Evolutionary conservation across 1,140 invertebrate genomes (phyloP).

Genomic region (Thalassaphorura encarpata): DNA sequence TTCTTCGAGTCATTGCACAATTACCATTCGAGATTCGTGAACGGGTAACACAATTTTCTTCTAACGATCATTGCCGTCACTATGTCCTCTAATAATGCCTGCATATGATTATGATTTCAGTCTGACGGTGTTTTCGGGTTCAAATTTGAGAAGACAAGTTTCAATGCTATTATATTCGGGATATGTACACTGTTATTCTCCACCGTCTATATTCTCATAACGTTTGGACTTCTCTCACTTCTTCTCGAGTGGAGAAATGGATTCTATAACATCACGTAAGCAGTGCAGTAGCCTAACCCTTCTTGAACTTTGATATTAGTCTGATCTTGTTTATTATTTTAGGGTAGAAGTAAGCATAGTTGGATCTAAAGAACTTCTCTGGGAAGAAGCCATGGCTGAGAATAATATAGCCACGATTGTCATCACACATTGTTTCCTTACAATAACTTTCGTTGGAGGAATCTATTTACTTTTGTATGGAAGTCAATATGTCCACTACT

Average conservation of each 20-base stretch:
- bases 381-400: not conserved
- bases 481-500: conserved; percentile 1
- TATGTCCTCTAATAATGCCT: not conserved
- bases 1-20: not conserved
- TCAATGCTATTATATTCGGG: not conserved
- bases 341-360: not conserved
- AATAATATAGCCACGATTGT: not conserved
- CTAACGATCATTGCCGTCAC: not conserved
- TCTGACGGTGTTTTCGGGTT: not conserved
- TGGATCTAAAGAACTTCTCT: not conserved
- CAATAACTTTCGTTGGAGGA: not conserved
- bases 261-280: not conserved
- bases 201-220: not conserved
- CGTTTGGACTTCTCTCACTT: not conserved
- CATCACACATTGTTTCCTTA: not conserved
- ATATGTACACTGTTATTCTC: not conserved
- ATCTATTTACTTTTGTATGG: not conserved
- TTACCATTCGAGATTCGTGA: not conserved
- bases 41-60: not conserved
- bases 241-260: not conserved
- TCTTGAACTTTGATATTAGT: not conserved
- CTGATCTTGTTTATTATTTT: not conserved
- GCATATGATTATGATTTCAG: not conserved
- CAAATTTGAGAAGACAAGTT: not conserved
- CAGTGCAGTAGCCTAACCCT: not conserved